phyloP scores from a whole-genome alignment of 2,888 invertebrate genomes.

The Drosophila setosimentum region DNA sequence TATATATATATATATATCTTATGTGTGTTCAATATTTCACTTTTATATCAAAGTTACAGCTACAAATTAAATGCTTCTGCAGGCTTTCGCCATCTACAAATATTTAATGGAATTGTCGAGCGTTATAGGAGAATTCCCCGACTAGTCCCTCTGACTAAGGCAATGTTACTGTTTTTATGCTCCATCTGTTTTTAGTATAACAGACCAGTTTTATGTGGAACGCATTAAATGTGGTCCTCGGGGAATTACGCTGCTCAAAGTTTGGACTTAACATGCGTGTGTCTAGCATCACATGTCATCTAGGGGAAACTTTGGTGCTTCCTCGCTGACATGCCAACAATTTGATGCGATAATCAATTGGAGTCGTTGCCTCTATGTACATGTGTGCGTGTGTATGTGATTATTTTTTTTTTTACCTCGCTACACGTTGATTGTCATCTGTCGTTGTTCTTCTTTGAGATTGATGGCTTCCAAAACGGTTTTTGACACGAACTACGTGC shows the following conservation, averaged over 20 bases:
- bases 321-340: constrained; percentile 46
- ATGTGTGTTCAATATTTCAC: not conserved
- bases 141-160: constrained; percentile 7
- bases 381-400: not conserved
- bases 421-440: constrained; percentile 53
- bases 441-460: constrained; percentile 58
- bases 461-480: constrained; percentile 66
- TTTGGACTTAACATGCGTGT: constrained; percentile 7
- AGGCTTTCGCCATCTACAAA: not conserved
- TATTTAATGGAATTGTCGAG: not conserved
- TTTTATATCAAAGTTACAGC: constrained; percentile 15
- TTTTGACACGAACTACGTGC: constrained; percentile 57
- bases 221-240: constrained; percentile 38
- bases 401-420: constrained; percentile 2
- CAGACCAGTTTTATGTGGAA: constrained; percentile 35
- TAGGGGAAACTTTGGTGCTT: constrained; percentile 15
- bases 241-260: constrained; percentile 33
- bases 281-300: constrained; percentile 29
- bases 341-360: constrained; percentile 69
- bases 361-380: constrained; percentile 26
- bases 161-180: constrained; percentile 13
- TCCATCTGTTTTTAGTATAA: constrained; percentile 28
- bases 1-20: not conserved
- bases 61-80: constrained; percentile 4
- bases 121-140: not conserved